Conservation (phyloP, 2,797 vertebrate genomes). For the Anguilla anguilla region DNA sequence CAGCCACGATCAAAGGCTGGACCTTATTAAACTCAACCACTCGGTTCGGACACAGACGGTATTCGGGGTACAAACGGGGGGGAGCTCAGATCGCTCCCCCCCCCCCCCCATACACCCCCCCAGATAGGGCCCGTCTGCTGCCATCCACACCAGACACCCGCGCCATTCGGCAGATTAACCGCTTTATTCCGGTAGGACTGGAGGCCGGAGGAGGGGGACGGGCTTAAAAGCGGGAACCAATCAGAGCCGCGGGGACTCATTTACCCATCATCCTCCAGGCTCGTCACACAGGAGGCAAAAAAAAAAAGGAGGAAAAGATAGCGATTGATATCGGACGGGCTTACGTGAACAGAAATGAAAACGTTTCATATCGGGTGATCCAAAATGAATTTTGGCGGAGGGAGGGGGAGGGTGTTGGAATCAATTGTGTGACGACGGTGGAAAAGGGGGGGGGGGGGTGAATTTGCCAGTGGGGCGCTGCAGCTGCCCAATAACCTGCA, state of each 20-base stretch:
- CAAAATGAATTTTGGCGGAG: conserved; percentile 83
- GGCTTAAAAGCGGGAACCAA: conserved; percentile 34
- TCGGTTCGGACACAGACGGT: not conserved
- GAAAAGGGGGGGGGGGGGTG: conserved; percentile 86
- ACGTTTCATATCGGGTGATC: conserved; percentile 95
- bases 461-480: conserved; percentile 96
- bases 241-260: conserved; percentile 32
- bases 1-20: not conserved
- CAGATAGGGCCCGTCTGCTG: not conserved
- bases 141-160: not conserved
- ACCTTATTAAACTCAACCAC: not conserved
- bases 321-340: conserved; percentile 77
- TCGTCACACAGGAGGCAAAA: conserved; percentile 70
- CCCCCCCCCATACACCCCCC: not conserved
- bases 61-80: not conserved
- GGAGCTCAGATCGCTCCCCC: not conserved
- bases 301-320: conserved; percentile 38
- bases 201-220: not conserved
- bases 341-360: conserved; percentile 93
- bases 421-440: no score
- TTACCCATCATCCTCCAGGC: conserved; percentile 76
- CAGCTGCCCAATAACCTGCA: conserved; percentile 96
- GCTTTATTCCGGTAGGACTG: not conserved
- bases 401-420: conserved; percentile 91
- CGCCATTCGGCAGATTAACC: conserved; percentile 24